Percentiles rank a stretch among this genome's conserved stretches.
Evolutionary conservation across 37 sponge, comb jelly and placozoan species (phyloP).

Genomic region (Theonella swinhoei): DNA sequence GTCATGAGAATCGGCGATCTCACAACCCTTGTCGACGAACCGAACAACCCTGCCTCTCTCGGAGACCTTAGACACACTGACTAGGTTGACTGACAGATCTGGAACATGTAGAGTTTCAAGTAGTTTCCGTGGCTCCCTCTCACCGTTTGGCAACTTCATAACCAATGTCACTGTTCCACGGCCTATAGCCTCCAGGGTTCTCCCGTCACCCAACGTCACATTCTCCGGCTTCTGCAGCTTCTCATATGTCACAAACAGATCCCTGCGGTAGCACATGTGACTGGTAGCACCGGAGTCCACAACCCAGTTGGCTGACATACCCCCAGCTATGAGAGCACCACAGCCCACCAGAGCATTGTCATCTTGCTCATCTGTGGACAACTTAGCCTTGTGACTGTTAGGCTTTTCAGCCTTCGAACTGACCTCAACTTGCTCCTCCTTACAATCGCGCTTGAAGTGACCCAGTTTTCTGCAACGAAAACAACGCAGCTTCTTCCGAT

Average conservation of each 20-base stretch:
- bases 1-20: neutral
- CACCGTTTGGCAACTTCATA: constrained; percentile 30
- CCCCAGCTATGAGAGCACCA: neutral
- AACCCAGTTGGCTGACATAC: constrained; percentile 42
- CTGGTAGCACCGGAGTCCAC: constrained; percentile 64
- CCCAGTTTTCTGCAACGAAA: too few relatives aligned
- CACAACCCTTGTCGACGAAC: constrained; percentile 21
- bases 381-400: too few relatives aligned
- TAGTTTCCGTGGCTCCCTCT: neutral
- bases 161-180: constrained; percentile 27
- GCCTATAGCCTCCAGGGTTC: constrained; percentile 26
- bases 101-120: constrained; percentile 63
- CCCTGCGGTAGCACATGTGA: constrained; percentile 41
- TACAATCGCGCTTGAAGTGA: too few relatives aligned
- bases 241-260: constrained; percentile 16
- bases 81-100: constrained; percentile 39
- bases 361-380: too few relatives aligned
- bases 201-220: constrained; percentile 58
- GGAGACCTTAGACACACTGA: constrained; percentile 49
- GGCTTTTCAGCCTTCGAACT: too few relatives aligned
- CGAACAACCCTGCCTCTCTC: constrained; percentile 23
- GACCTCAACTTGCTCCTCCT: too few relatives aligned
- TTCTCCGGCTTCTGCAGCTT: constrained; percentile 7
- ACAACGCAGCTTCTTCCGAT: too few relatives aligned
- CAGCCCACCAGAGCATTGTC: neutral